Evolutionary conservation across 2,797 vertebrate genomes (phyloP).

Genomic region (Manis crassicaudata): DNA sequence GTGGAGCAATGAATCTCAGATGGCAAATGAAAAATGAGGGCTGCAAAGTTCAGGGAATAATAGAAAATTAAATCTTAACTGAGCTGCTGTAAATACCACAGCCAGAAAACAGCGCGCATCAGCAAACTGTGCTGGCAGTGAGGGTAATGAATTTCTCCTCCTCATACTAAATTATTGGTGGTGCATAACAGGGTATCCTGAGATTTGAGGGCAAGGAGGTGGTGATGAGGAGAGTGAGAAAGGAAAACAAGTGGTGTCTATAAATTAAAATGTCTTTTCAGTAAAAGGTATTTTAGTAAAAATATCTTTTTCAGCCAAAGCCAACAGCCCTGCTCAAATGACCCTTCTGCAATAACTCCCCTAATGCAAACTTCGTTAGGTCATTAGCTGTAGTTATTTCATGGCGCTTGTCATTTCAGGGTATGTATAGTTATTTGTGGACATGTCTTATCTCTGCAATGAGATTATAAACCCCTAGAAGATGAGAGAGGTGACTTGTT

Average conservation of each 20-base stretch:
- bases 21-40: slow-evolving; percentile 63
- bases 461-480: background rate
- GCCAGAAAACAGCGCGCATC: slow-evolving; percentile 6
- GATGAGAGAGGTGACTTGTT: background rate
- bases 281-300: background rate
- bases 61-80: slow-evolving; percentile 63
- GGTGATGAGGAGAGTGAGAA: background rate
- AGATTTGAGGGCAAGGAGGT: background rate
- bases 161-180: background rate
- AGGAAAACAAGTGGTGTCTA: slow-evolving; percentile 1
- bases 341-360: background rate
- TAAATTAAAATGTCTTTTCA: slow-evolving; percentile 34
- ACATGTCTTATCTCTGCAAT: background rate
- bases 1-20: slow-evolving; percentile 32
- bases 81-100: slow-evolving; percentile 50
- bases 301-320: background rate
- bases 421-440: background rate
- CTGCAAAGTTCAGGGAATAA: slow-evolving; percentile 63
- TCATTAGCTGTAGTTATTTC: background rate
- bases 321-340: background rate
- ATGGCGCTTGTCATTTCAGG: background rate
- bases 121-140: background rate
- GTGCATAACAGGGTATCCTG: background rate
- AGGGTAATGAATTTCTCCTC: background rate
- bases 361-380: background rate